Base-by-base conservation (phyloP, 2,113 vertebrate species). In the Phalacrocorax aristotelis region DNA sequence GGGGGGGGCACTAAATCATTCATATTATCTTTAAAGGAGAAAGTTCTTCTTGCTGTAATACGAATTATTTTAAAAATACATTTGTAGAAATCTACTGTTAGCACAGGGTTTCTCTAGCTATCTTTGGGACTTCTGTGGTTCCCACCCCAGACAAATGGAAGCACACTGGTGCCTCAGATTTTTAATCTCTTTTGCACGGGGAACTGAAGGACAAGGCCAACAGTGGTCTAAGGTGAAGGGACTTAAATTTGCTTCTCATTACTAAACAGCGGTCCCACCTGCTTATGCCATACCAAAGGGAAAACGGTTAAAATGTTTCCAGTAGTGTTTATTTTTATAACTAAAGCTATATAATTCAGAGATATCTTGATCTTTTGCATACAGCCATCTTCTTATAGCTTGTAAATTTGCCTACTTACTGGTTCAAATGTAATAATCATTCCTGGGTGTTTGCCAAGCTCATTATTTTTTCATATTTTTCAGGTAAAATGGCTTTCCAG, bases 1-100 rank as follows among this genome's bases (percentile, higher is more conserved):
- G 51, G 0, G 15, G 72, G 76, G 34, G 20, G 12, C 66, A 69
- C 69, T 93, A 81, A 93, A 95, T 90, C 32, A 94, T 94, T 95
- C 71, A 93, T 88, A 78, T 62, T 79, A 83, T 91, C 75, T 94
- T 89, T 77, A 85, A 87, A 89, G 42, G 80, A 36, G 81, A 68
- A 77, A 61, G 22, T 64, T 92, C 52, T 49, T 78, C 54, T 65
- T 83, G 75, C 66, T 81, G 36, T 68, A 68, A 30, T 78, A 49
- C 46, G 54, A 94, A 64, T 66, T 83, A 36, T 77, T 95, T 83
- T 68, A 36, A 84, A 95, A 87, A 86, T 44, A 36, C 22, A 60
- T 97, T 49, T 92, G 30, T 74, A 92, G 49, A 88, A 83, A 51
- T 77, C 34, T 81, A 36, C 79, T 91, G 32, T 89, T 83, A 82